Percentiles rank a stretch among this genome's conserved stretches.
Evolutionary conservation across 2,888 invertebrate species (phyloP).

Genomic region (Melipona beecheii): DNA sequence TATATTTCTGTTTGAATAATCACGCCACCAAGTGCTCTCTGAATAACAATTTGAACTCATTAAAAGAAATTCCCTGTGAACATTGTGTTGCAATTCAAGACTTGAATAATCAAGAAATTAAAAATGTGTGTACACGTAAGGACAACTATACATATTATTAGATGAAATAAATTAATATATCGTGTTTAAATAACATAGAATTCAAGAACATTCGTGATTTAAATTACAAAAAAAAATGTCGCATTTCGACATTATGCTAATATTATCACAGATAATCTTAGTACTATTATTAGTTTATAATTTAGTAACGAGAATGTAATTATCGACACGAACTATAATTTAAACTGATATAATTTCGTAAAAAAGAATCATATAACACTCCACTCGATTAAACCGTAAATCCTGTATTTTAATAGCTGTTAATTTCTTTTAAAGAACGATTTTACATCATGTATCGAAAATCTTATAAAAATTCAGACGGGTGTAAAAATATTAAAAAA

Average conservation of each 20-base stretch:
- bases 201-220: not conserved
- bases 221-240: not conserved
- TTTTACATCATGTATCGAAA: too few relatives aligned
- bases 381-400: too few relatives aligned
- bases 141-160: not conserved
- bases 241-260: not conserved
- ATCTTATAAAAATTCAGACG: too few relatives aligned
- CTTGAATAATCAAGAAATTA: not conserved
- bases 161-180: not conserved
- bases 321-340: not conserved
- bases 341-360: too few relatives aligned
- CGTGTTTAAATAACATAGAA: not conserved
- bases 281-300: not conserved
- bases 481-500: too few relatives aligned
- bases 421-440: too few relatives aligned
- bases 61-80: not conserved
- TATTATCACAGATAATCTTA: not conserved
- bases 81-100: not conserved
- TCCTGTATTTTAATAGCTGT: too few relatives aligned
- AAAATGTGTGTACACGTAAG: not conserved
- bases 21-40: not conserved
- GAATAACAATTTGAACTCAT: slow-evolving; percentile 20
- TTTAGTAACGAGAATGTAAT: not conserved
- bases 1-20: slow-evolving; percentile 24
- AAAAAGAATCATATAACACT: too few relatives aligned